Evolutionary conservation across 2,888 invertebrate genomes (phyloP), one percentile per base, ranked within the genome.

Genomic region (Congeria kusceri): DNA sequence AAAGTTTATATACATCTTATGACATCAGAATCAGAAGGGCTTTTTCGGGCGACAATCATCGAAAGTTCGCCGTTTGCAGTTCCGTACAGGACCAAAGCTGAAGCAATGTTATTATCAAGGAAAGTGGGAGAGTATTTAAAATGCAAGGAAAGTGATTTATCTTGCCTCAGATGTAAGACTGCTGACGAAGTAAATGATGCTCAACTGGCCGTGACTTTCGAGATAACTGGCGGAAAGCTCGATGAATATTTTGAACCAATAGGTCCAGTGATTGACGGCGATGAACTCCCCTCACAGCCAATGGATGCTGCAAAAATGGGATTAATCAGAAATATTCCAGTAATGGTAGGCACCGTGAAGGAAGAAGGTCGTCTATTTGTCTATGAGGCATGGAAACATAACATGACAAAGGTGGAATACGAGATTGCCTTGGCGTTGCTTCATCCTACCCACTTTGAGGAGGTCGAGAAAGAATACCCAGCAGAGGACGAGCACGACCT

Each of bases 281-380:
- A 73, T 0, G 68, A 89, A 7, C 83, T 91, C 0, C 73, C 76
- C 5, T 70, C 72, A 0, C 87, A 90, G 25, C 81, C 89, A 0
- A 65, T 90, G 61, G 77, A 75, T 5, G 80, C 87, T 0, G 69
- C 88, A 4, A 39, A 64, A 13, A 63, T 68, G 23, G 87, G 87
- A 0, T 28, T 72, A 32, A 80, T 87, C 62, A 68, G 65, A 66
- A 71, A 85, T n/a, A 88, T 88, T 62, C 89, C 90, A n/a, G 80
- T 89, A 20, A 81, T 91, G n/a, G 82, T 89, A 20, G 90, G 91
- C 7, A 84, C 87, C 0, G 76, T 84, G 0, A 84, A 86, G 0
- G 90, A 91, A 68, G 91, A 91, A 77, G 85, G 87, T 9, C 71
- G 86, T 18, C 62, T 88, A 28, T 91, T 86, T 66, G 80, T 91